These are phyloP conservation scores for Iphiclides podalirius DNA, from an alignment of 2,888 invertebrate species.

Conservation along the genomic window DNA sequence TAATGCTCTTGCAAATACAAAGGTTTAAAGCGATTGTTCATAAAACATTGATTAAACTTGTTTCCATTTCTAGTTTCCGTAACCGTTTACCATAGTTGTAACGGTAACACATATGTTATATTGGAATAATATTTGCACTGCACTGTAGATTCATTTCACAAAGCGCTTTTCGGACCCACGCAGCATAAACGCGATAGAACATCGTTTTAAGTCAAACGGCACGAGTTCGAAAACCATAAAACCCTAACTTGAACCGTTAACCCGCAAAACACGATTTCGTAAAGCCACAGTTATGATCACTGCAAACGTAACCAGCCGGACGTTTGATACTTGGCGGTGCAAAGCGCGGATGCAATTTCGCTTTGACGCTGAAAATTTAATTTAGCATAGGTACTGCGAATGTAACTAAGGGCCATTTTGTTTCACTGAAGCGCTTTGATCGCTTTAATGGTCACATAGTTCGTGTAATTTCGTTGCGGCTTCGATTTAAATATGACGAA, in stretches of 20 bases:
- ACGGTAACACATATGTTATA: too few species aligned
- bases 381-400: background rate
- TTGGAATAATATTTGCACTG: too few species aligned
- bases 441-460: background rate
- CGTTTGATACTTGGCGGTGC: conserved; percentile 1
- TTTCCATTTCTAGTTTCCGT: too few species aligned
- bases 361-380: conserved; percentile 9
- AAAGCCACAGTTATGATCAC: conserved; percentile 1
- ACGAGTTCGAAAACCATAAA: conserved; percentile 17
- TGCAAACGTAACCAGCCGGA: background rate
- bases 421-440: background rate
- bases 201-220: conserved; percentile 5
- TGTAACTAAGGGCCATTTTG: background rate
- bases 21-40: too few species aligned
- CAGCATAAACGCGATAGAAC: background rate
- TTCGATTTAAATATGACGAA: background rate
- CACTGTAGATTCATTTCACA: too few species aligned
- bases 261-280: conserved; percentile 4
- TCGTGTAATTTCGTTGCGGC: too few species aligned
- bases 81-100: too few species aligned
- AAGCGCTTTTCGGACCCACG: too few species aligned
- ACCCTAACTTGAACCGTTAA: conserved; percentile 5
- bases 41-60: too few species aligned
- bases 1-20: too few species aligned
- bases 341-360: conserved; percentile 3